These are phyloP conservation scores for Sinocyclocheilus grahami DNA, from an alignment of 2,113 vertebrate species.

Conservation along the genomic window DNA sequence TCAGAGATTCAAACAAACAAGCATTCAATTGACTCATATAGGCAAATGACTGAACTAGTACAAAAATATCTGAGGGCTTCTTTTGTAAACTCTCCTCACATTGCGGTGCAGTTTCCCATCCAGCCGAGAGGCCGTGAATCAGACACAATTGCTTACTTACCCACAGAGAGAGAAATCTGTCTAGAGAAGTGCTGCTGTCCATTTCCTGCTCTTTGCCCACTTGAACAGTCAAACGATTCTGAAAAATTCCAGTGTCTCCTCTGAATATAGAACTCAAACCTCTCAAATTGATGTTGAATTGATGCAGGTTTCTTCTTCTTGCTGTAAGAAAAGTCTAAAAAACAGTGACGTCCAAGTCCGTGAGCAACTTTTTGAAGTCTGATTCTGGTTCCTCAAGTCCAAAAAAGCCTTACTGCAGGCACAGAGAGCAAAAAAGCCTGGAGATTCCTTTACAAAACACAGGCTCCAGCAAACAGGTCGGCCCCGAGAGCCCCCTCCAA, in stretches of 20 bases:
- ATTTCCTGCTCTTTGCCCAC: constrained; percentile 20
- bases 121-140: constrained; percentile 39
- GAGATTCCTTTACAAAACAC: constrained; percentile 31
- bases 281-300: neutral
- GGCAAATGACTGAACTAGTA: constrained; percentile 15
- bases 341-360: neutral
- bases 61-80: constrained; percentile 24
- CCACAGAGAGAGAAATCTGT: constrained; percentile 35
- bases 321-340: neutral
- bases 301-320: neutral
- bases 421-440: neutral
- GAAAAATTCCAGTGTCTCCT: constrained; percentile 14
- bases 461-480: constrained; percentile 14
- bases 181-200: neutral
- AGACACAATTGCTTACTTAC: constrained; percentile 62
- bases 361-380: neutral
- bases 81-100: constrained; percentile 29
- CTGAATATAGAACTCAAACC: constrained; percentile 9
- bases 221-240: neutral
- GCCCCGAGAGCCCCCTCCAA: constrained; percentile 2
- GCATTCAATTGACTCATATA: neutral
- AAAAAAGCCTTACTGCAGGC: constrained; percentile 2
- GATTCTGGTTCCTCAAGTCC: neutral
- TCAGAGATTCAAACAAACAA: constrained; percentile 1
- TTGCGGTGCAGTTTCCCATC: constrained; percentile 7